A percentile compares a stretch with the other conserved stretches of the same genome.
These are phyloP conservation scores for Drosophila borealis DNA, from an alignment of 2,888 invertebrate genomes.

Conservation along the genomic window DNA sequence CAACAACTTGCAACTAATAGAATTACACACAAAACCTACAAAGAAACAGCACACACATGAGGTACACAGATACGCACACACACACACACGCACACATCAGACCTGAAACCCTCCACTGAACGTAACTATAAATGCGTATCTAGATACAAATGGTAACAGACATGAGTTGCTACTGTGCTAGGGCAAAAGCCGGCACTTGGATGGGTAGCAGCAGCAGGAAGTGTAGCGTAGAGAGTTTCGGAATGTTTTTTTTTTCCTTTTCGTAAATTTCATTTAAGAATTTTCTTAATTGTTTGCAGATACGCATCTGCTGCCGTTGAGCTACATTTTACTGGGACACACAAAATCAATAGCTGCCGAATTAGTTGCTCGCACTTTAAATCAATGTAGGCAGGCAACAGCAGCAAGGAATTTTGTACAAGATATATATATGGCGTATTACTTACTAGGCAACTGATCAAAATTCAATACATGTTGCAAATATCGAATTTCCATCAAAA, in stretches of 20 bases:
- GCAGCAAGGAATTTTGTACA: neutral
- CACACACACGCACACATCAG: constrained; percentile 1
- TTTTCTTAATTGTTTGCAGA: constrained; percentile 80
- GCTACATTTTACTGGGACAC: constrained; percentile 18
- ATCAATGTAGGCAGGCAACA: constrained; percentile 52
- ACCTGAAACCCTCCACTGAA: constrained; percentile 35
- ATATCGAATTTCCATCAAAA: constrained; percentile 81
- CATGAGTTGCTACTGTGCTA: constrained; percentile 45
- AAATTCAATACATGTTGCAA: constrained; percentile 79
- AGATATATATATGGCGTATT: constrained; percentile 46
- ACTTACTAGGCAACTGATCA: constrained; percentile 73
- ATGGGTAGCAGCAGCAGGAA: constrained; percentile 1
- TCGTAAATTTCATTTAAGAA: constrained; percentile 76
- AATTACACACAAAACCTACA: constrained; percentile 70
- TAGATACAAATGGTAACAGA: constrained; percentile 65
- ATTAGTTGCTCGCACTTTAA: constrained; percentile 61
- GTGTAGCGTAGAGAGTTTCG: constrained; percentile 30
- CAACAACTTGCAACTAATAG: constrained; percentile 77
- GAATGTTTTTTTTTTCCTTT: constrained; percentile 49
- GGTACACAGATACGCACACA: constrained; percentile 16
- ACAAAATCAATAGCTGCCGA: constrained; percentile 56
- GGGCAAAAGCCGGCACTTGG: too few relatives aligned
- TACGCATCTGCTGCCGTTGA: constrained; percentile 63
- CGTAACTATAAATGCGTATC: constrained; percentile 61
- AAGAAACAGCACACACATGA: constrained; percentile 53